Conservation (phyloP, 2,888 invertebrate species). For the Corythucha ciliata region DNA sequence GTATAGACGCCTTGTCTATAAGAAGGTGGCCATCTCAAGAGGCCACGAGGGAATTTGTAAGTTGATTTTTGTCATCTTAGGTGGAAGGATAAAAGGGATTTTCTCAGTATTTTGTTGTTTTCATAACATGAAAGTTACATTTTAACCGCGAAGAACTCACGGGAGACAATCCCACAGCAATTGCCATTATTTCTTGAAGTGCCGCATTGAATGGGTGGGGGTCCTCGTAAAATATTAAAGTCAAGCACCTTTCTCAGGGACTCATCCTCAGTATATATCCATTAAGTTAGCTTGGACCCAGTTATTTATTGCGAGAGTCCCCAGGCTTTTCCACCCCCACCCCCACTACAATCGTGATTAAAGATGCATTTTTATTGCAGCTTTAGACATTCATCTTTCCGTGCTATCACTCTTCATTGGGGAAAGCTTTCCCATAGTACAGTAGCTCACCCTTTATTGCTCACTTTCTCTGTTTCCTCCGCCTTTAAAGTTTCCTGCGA, state of each 20-base stretch:
- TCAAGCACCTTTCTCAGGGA: slow-evolving; percentile 18
- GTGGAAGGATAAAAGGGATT: too few species aligned
- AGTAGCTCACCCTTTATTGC: slow-evolving; percentile 20
- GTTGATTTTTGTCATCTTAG: too few species aligned
- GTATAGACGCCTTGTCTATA: too few species aligned
- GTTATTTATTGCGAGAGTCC: slow-evolving; percentile 24
- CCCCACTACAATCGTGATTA: slow-evolving; percentile 27
- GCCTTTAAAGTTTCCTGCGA: too few species aligned
- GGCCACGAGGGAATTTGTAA: too few species aligned
- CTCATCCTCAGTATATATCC: slow-evolving; percentile 25
- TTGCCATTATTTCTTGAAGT: too few species aligned
- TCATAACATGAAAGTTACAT: too few species aligned
- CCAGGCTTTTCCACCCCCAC: background rate
- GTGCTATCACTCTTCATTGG: slow-evolving; percentile 33
- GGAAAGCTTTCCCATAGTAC: background rate
- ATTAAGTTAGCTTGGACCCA: slow-evolving; percentile 18
- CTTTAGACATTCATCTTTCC: slow-evolving; percentile 35
- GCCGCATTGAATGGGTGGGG: too few species aligned
- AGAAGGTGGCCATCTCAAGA: too few species aligned
- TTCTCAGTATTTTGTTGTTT: too few species aligned
- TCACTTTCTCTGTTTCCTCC: background rate
- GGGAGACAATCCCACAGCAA: too few species aligned
- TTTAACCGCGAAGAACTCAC: too few species aligned
- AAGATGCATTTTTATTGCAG: slow-evolving; percentile 36
- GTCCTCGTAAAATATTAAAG: slow-evolving; percentile 21